Evolutionary conservation across 2,888 invertebrate species (phyloP).

Genomic region (Taphrorychus bicolor): DNA sequence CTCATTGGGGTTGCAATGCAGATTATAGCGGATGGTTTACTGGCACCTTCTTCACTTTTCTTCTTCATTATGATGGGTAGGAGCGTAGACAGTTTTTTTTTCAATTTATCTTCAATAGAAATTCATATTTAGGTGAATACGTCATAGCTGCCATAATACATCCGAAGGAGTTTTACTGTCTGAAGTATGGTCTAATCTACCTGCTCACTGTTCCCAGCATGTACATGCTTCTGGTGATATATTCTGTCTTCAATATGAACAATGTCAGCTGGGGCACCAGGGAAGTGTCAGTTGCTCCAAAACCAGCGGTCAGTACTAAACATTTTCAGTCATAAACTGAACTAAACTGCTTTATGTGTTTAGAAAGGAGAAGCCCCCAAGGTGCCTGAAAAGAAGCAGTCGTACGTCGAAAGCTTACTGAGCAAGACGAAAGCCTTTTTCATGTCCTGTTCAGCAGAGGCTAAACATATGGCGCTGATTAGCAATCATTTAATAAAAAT

Average conservation of each 20-base stretch:
- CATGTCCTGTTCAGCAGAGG: constrained; percentile 13
- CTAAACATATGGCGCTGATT: constrained; percentile 26
- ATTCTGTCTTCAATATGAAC: constrained; percentile 91
- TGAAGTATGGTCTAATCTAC: constrained; percentile 81
- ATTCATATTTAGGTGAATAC: constrained; percentile 28
- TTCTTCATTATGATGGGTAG: constrained; percentile 68
- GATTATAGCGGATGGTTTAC: constrained; percentile 78
- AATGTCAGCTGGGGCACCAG: constrained; percentile 95
- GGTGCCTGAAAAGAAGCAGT: constrained; percentile 13
- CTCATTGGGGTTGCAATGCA: constrained; percentile 81
- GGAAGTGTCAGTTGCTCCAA: constrained; percentile 66
- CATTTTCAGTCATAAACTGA: no score
- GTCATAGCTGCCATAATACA: constrained; percentile 69
- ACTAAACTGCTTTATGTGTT: no score
- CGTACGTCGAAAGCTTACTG: background rate
- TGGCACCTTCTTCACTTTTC: constrained; percentile 86
- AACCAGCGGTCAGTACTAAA: constrained; percentile 44
- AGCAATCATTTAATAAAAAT: constrained; percentile 26
- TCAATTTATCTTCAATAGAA: background rate
- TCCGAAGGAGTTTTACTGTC: constrained; percentile 78
- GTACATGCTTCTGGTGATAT: constrained; percentile 91
- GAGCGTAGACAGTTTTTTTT: background rate
- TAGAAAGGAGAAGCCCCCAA: background rate
- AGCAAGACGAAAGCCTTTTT: constrained; percentile 23
- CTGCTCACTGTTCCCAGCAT: constrained; percentile 93